Evolutionary conservation across 2,888 invertebrate species (phyloP).

Genomic region (Athripsodes cinereus): DNA sequence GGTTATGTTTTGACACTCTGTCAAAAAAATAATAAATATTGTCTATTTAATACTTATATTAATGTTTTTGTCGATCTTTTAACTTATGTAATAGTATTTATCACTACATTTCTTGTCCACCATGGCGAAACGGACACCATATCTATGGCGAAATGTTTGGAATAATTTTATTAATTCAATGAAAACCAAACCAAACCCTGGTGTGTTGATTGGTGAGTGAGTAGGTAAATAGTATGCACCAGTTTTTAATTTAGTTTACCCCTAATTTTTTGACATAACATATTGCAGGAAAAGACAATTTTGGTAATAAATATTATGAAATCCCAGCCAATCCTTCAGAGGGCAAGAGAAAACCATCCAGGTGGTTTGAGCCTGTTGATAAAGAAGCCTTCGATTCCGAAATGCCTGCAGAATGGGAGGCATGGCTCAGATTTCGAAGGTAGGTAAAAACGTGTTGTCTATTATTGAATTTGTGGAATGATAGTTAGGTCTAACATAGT

Average conservation of each 20-base stretch:
- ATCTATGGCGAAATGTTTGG: background rate
- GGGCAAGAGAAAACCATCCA: constrained; percentile 57
- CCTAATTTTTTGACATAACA: background rate
- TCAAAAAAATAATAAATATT: too few relatives aligned
- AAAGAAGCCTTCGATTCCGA: constrained; percentile 63
- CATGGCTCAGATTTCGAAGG: constrained; percentile 71
- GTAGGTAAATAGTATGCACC: too few relatives aligned
- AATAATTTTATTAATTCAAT: background rate
- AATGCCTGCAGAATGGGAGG: constrained; percentile 81
- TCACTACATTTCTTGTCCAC: too few relatives aligned
- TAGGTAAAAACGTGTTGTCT: too few relatives aligned
- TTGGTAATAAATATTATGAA: constrained; percentile 79
- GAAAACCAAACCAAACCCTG: background rate
- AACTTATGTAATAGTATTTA: too few relatives aligned
- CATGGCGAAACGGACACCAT: too few relatives aligned
- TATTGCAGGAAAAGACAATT: constrained; percentile 65
- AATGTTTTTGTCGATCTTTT: too few relatives aligned
- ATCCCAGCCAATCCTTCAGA: constrained; percentile 59
- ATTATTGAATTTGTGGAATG: too few relatives aligned
- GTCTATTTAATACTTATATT: too few relatives aligned
- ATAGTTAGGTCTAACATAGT: too few relatives aligned
- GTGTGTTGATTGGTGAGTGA: background rate
- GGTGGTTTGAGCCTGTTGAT: constrained; percentile 69
- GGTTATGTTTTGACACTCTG: too few relatives aligned
- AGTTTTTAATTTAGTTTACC: background rate